phyloP scores from a whole-genome alignment of 2,113 vertebrate species.

The Marmota flaviventris region DNA sequence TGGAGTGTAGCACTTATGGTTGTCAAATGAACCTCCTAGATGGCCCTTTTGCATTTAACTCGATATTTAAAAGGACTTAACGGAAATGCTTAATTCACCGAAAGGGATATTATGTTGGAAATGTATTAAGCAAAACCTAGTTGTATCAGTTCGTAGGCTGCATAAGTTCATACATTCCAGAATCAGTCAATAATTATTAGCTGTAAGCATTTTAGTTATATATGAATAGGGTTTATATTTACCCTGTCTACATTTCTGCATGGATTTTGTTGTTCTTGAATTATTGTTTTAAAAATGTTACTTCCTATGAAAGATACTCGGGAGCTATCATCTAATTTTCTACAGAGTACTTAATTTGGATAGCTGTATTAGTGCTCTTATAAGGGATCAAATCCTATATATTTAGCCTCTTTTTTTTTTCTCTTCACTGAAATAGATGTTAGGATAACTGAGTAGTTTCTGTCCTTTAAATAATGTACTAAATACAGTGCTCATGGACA shows the following conservation, averaged over 20 bases:
- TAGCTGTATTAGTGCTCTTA: background rate
- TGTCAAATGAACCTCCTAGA: background rate
- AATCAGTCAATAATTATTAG: background rate
- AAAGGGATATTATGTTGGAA: background rate
- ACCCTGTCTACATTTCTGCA: background rate
- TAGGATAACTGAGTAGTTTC: conserved; percentile 11
- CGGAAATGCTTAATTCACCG: background rate
- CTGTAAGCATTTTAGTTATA: background rate
- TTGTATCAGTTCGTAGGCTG: background rate
- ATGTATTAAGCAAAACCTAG: background rate
- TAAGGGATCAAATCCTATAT: background rate
- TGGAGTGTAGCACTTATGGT: background rate
- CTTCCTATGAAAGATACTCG: background rate
- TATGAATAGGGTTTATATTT: background rate
- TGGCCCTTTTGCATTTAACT: background rate
- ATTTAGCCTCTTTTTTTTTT: background rate
- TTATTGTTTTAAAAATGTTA: background rate
- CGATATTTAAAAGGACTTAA: background rate
- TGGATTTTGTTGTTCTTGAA: background rate
- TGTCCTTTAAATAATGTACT: conserved; percentile 59
- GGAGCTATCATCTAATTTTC: background rate
- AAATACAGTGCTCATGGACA: background rate
- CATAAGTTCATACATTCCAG: background rate
- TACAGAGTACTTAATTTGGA: background rate
- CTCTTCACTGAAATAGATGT: background rate